Percentiles rank a stretch among this genome's conserved stretches.
phyloP scores from a whole-genome alignment of 1,140 invertebrate species.

The Drosophila insularis region DNA sequence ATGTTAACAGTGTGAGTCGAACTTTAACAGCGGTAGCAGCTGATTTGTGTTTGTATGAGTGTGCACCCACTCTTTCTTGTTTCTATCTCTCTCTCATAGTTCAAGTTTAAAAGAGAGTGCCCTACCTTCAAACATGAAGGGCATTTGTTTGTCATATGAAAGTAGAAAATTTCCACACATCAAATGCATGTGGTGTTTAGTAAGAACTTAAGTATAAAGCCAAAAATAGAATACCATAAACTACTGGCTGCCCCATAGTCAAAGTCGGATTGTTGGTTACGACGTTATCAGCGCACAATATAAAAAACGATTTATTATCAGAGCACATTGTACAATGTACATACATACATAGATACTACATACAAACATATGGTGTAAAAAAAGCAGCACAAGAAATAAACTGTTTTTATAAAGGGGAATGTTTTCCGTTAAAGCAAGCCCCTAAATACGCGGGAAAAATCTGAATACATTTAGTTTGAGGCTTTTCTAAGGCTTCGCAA shows the following conservation, averaged over 20 bases:
- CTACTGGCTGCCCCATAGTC: constrained; percentile 35
- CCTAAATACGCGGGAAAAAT: constrained; percentile 17
- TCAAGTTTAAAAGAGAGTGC: constrained; percentile 26
- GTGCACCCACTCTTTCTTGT: constrained; percentile 1
- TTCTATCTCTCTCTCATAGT: constrained; percentile 6
- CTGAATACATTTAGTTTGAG: constrained; percentile 33
- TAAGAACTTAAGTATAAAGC: constrained; percentile 9
- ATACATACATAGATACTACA: constrained; percentile 42
- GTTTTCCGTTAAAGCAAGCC: constrained; percentile 28
- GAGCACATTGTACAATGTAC: constrained; percentile 55
- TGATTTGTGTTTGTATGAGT: constrained; percentile 21
- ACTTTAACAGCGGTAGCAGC: constrained; percentile 26
- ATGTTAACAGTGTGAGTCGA: not conserved
- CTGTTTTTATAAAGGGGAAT: constrained; percentile 61
- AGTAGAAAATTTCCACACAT: constrained; percentile 21
- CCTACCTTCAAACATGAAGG: constrained; percentile 35
- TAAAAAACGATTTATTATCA: constrained; percentile 75
- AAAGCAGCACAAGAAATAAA: constrained; percentile 45
- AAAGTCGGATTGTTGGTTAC: constrained; percentile 31
- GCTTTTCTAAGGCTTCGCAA: constrained; percentile 67
- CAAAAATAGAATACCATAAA: constrained; percentile 47
- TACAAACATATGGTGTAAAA: constrained; percentile 48
- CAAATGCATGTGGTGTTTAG: not conserved
- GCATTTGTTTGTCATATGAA: constrained; percentile 40
- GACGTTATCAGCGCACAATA: constrained; percentile 61